phyloP scores from a whole-genome alignment of 2,888 invertebrate species.

The Limnephilus rhombicus region DNA sequence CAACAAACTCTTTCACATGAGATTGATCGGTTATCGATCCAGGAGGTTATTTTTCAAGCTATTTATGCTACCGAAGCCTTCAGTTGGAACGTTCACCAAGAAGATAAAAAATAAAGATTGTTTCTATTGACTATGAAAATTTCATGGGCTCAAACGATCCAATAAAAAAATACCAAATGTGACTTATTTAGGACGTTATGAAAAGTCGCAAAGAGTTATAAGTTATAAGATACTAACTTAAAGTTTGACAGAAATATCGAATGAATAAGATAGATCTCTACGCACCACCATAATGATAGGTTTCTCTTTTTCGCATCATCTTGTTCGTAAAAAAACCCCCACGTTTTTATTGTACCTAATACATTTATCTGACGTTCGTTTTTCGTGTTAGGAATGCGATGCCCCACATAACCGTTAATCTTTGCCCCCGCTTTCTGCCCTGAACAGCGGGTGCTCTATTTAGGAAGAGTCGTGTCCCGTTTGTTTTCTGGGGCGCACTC shows the following conservation, averaged over 20 bases:
- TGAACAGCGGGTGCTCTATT: not conserved
- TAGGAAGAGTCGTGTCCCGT: not conserved
- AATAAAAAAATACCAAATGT: not conserved
- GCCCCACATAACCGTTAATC: slow-evolving; percentile 3
- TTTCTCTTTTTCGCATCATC: not conserved
- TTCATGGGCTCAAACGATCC: not conserved
- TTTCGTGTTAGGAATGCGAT: slow-evolving; percentile 2
- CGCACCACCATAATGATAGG: not conserved
- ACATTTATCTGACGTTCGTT: not conserved
- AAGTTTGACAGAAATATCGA: not conserved
- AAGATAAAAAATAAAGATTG: slow-evolving; percentile 13
- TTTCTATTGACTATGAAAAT: not conserved
- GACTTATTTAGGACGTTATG: not conserved
- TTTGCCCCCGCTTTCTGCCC: not conserved
- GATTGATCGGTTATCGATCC: slow-evolving; percentile 16
- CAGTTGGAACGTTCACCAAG: slow-evolving; percentile 28
- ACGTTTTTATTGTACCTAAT: not conserved
- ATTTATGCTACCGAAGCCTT: slow-evolving; percentile 3
- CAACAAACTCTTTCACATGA: not conserved
- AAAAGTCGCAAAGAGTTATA: not conserved
- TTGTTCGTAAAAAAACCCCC: not conserved
- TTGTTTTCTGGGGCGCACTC: not conserved
- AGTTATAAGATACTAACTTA: not conserved
- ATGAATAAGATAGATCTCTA: not conserved
- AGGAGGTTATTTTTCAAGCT: slow-evolving; percentile 20